phyloP scores from a whole-genome alignment of 2,113 vertebrate species.

The Antigone vipio region DNA sequence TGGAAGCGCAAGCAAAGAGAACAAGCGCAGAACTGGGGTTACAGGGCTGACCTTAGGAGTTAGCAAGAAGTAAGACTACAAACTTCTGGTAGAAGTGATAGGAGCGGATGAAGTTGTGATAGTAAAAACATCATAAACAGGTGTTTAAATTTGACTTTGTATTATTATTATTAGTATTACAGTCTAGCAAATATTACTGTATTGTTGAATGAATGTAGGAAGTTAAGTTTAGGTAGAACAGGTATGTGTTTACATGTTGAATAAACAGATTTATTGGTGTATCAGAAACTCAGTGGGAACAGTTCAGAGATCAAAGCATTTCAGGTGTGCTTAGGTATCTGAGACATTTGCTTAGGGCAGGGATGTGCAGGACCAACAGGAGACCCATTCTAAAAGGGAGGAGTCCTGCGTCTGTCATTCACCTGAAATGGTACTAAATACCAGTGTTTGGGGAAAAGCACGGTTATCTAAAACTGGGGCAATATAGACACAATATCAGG shows the following conservation, averaged over 20 bases:
- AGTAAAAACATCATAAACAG: background rate
- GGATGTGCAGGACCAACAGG: background rate
- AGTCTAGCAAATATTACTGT: background rate
- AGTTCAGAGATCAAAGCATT: background rate
- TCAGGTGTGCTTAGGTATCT: background rate
- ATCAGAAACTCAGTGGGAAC: background rate
- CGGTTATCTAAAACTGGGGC: background rate
- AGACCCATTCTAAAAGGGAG: background rate
- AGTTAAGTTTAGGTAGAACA: background rate
- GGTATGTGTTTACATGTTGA: background rate
- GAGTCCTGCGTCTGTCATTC: background rate
- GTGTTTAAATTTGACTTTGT: background rate
- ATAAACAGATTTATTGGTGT: background rate
- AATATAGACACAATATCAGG: background rate
- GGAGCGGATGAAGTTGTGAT: background rate
- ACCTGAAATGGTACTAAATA: background rate
- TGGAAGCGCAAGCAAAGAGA: background rate
- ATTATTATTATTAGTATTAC: background rate
- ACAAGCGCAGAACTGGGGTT: background rate
- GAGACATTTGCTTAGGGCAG: background rate
- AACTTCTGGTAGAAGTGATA: background rate
- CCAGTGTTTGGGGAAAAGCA: background rate
- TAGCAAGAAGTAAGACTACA: background rate
- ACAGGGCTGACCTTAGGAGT: background rate
- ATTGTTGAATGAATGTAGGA: background rate